Base-by-base conservation (phyloP, 2,888 invertebrate genomes). In the Diogma glabrata region DNA sequence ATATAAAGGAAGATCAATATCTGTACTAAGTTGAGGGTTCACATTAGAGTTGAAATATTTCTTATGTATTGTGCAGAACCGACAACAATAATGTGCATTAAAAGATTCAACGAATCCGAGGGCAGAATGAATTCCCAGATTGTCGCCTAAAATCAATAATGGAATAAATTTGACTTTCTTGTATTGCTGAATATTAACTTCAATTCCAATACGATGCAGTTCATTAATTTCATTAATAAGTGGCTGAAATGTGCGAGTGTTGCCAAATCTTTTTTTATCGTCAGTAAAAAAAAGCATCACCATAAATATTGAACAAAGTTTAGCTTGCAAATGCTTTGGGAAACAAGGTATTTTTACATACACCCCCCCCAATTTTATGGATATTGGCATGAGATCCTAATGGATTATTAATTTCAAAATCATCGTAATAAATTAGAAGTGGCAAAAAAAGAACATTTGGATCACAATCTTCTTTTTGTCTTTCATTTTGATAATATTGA, bases 201-300 rank as follows among this genome's bases (percentile, higher is more conserved):
- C 3, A 20, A 47, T 47, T 4, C 30, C 47, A 20, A 3, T 20
- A 7, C 10, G 20, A 10, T 30, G 30, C 14, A 47, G 22, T 6
- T 17, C 23, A 12, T 28, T 50, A 3, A 50, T n/a, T 6, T 40
- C 38, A 17, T 38, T 17, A 5, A 40, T 40, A 28, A 40, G 8
- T 12, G 38, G 36, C 3, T 36, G n/a, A 24, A 49, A 49, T 14
- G 43, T 50, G 16, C 20, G 24, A 24, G 4, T 14, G 20, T 50
- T 50, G 10, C 40, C 49, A 22, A 40, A 40, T 20, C 1, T 19
- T 26, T 50, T 43, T 38, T 28, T 16, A 33, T 47, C 30, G 12
- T 47, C 47, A 19, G 23, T 50, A 20, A 33, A 50, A 28, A 50
- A 50, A 7, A 50, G 20, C 49, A 50, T 50, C 3, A 17, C 40